Conservation (phyloP, 1,140 invertebrate species). For the Lepidurus apus region DNA sequence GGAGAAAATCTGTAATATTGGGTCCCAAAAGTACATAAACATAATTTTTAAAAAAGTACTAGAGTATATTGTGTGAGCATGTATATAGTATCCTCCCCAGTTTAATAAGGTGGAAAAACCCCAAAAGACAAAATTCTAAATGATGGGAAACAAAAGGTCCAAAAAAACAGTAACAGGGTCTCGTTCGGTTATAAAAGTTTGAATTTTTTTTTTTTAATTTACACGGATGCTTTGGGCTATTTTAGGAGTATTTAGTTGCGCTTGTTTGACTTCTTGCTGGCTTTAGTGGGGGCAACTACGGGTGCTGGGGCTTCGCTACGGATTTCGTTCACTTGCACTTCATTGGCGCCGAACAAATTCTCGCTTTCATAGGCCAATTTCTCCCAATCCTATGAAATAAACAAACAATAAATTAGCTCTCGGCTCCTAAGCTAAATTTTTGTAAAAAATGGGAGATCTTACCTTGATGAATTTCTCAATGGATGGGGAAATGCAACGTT, state of each 20-base stretch:
- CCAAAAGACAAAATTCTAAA: neutral
- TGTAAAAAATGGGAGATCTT: neutral
- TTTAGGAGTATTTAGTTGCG: slow-evolving; percentile 1
- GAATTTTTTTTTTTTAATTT: neutral
- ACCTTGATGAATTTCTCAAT: slow-evolving; percentile 37
- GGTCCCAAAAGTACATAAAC: neutral
- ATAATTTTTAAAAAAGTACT: neutral
- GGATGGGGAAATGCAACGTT: slow-evolving; percentile 38
- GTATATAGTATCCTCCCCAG: neutral
- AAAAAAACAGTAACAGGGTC: neutral
- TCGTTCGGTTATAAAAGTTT: neutral
- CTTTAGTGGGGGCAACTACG: neutral
- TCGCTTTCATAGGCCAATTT: slow-evolving; percentile 33
- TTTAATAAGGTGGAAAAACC: neutral
- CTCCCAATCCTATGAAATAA: slow-evolving; percentile 31
- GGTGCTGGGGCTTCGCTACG: neutral
- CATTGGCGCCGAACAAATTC: slow-evolving; percentile 1
- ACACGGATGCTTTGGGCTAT: neutral
- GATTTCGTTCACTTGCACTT: neutral
- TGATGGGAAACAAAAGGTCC: neutral
- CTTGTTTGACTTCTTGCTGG: neutral
- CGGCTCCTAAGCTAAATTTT: neutral
- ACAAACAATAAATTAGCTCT: neutral
- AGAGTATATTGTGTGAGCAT: neutral
- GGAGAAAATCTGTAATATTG: neutral